Base-by-base conservation (phyloP, 1,140 invertebrate species). In the Acromyrmex heyeri region DNA sequence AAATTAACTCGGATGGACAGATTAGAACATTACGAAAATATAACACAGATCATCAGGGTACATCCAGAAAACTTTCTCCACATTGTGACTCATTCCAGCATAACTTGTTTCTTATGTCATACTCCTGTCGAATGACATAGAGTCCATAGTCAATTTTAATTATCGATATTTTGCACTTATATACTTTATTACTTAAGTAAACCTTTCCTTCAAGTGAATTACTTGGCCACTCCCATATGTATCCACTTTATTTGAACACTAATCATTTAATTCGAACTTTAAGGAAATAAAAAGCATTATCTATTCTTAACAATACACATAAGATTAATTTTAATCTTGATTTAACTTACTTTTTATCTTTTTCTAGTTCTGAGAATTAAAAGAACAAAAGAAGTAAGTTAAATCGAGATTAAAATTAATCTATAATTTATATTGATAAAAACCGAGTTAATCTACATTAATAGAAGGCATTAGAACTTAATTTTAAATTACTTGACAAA, bases 71-170 rank as follows among this genome's bases (percentile, higher is more conserved):
- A 90, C 90, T 91, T 91, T 91, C 90, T 88, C 79, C 61, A 50
- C n/a, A 16, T 70, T 65, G 34, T 93, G 91, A 93, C 73, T 93
- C 91, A 93, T 69, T 72, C 72, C 16, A 69, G 76, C 92, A 93
- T 93, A 92, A 59, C 88, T 91, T 91, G 88, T 91, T 93, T 78
- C 85, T 92, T 92, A 91, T 92, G 92, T 93, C 92, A 91, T 87
- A 81, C 50, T 55, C 61, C 44, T 16, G 65, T n/a, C 70, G 16
- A 21, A 21, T 62, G 69, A 61, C 57, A 53, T 69, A 83, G 24
- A 16, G 24, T 6, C 0, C 18, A 30, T 7, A 70, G 38, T 57
- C 48, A 44, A 38, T 44, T 62, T 59, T 85, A 87, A 81, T 87
- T 87, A 85, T 62, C 61, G 73, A 70, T 61, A 75, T 83, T 83